phyloP scores from a whole-genome alignment of 2,113 vertebrate species.

The Poeciliopsis retropinna region DNA sequence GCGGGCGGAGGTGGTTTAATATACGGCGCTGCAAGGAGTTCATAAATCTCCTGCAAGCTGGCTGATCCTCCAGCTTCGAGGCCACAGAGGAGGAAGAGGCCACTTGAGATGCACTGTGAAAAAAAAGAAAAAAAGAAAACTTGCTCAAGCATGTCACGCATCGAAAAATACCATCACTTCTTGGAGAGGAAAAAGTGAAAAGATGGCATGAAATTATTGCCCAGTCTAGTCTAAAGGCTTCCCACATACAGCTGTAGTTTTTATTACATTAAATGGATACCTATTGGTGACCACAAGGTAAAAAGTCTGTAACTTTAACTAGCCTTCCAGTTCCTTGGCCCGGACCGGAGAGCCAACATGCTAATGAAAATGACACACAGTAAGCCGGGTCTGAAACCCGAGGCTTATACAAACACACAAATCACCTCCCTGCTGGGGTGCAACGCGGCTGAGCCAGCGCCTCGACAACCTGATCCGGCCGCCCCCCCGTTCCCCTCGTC shows the following conservation, averaged over 20 bases:
- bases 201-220: neutral
- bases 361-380: conserved; percentile 69
- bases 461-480: neutral
- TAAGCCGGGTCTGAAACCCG: conserved; percentile 56
- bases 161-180: neutral
- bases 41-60: conserved; percentile 74
- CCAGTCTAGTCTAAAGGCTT: neutral
- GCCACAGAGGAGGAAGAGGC: conserved; percentile 21
- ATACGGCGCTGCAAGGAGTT: conserved; percentile 63
- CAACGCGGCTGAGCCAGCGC: conserved; percentile 31
- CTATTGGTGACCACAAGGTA: conserved; percentile 26
- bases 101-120: conserved; percentile 11
- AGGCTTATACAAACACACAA: conserved; percentile 72
- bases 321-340: conserved; percentile 54
- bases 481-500: neutral
- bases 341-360: conserved; percentile 40
- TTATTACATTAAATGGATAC: conserved; percentile 23
- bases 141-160: neutral
- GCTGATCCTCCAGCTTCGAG: conserved; percentile 59
- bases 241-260: neutral
- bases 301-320: conserved; percentile 53
- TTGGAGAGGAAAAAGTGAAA: neutral
- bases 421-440: conserved; percentile 53
- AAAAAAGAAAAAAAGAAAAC: neutral
- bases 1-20: conserved; percentile 74